A percentile compares a stretch with the other conserved stretches of the same genome.
Evolutionary conservation across 2,888 invertebrate species (phyloP).

Genomic region (Nomada lathburiana): DNA sequence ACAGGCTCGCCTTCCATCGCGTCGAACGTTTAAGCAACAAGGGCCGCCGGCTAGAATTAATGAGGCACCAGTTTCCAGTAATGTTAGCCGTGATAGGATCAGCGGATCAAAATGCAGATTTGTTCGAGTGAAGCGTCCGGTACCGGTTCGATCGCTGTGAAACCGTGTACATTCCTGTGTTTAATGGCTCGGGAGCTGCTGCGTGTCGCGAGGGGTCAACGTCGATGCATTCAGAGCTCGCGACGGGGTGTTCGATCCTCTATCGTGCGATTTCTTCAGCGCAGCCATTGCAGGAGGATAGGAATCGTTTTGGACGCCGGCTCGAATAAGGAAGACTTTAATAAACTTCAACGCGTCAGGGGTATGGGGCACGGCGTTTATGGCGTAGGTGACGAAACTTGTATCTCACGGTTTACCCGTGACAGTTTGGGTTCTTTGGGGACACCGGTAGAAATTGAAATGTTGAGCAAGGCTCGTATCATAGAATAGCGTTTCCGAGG

Average conservation of each 20-base stretch:
- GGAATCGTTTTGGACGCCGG: not conserved
- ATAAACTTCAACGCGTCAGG: too few species aligned
- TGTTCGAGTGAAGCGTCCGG: constrained; percentile 43
- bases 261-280: not conserved
- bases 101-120: constrained; percentile 67
- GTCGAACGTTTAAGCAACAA: constrained; percentile 50
- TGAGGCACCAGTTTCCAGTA: constrained; percentile 63
- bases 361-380: too few species aligned
- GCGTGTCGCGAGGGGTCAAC: constrained; percentile 39
- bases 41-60: constrained; percentile 62
- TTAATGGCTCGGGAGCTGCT: constrained; percentile 49
- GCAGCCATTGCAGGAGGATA: not conserved
- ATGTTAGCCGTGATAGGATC: constrained; percentile 62
- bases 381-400: too few species aligned
- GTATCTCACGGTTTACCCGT: too few species aligned
- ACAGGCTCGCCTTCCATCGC: constrained; percentile 23
- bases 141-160: constrained; percentile 51
- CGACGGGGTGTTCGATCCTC: constrained; percentile 23
- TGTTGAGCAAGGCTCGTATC: too few species aligned
- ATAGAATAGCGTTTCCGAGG: too few species aligned
- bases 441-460: too few species aligned
- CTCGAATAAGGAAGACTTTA: not conserved
- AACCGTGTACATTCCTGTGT: constrained; percentile 28
- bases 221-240: constrained; percentile 35
- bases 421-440: too few species aligned